phyloP scores from a whole-genome alignment of 2,888 invertebrate species.

The Sinodicranocentrus sp. region DNA sequence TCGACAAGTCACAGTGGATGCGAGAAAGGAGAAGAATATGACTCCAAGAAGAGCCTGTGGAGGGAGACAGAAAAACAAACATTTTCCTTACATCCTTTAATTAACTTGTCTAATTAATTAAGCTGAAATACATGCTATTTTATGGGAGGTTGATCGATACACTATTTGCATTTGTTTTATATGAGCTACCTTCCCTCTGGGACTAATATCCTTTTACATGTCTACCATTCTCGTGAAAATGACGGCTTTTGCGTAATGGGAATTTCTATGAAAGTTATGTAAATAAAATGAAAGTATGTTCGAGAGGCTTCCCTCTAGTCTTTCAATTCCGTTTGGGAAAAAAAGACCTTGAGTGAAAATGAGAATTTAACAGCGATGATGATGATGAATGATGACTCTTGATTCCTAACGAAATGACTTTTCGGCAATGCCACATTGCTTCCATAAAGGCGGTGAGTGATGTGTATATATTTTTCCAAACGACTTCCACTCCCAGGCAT shows the following conservation, averaged over 20 bases:
- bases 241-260: constrained; percentile 26
- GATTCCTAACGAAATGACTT: neutral
- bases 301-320: too few relatives aligned
- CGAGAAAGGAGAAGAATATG: constrained; percentile 51
- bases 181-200: neutral
- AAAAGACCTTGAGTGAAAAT: too few relatives aligned
- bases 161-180: neutral
- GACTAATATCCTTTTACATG: neutral
- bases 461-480: too few relatives aligned
- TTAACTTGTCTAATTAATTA: constrained; percentile 30
- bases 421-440: neutral
- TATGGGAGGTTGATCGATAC: neutral
- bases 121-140: too few relatives aligned
- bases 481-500: too few relatives aligned
- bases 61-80: constrained; percentile 9
- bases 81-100: constrained; percentile 8
- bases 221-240: neutral
- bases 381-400: constrained; percentile 51
- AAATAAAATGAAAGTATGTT: too few relatives aligned
- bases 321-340: too few relatives aligned
- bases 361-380: constrained; percentile 51
- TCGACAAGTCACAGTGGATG: constrained; percentile 39
- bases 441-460: neutral
- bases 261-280: too few relatives aligned
- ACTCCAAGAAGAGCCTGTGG: constrained; percentile 51